A percentile compares a stretch with the other conserved stretches of the same genome.
Evolutionary conservation across 2,888 invertebrate species (phyloP).

Genomic region (Shargacucullia verbasci): DNA sequence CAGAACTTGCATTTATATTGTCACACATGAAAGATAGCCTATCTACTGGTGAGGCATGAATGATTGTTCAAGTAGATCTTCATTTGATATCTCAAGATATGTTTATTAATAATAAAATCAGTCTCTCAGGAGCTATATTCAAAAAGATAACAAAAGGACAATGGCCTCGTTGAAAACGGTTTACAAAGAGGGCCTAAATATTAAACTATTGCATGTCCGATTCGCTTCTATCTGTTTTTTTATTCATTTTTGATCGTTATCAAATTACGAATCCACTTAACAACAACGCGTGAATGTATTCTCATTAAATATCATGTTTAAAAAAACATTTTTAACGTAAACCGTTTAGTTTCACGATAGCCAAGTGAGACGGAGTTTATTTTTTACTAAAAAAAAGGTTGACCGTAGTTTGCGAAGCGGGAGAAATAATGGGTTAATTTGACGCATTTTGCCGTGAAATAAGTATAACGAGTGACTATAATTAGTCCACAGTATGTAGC

Average conservation of each 20-base stretch:
- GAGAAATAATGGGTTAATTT: constrained; percentile 65
- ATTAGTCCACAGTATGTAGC: constrained; percentile 56
- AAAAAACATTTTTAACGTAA: constrained; percentile 35
- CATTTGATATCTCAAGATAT: too few species aligned
- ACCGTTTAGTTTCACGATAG: constrained; percentile 44
- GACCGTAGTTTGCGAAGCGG: constrained; percentile 36
- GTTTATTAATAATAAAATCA: too few species aligned
- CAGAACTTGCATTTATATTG: too few species aligned
- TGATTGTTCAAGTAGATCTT: too few species aligned
- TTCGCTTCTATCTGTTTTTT: too few species aligned
- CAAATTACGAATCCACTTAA: constrained; percentile 28
- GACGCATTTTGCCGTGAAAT: constrained; percentile 62
- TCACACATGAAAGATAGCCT: too few species aligned
- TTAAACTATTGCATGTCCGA: too few species aligned
- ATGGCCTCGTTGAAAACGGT: too few species aligned
- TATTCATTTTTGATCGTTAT: constrained; percentile 3
- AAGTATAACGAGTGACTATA: constrained; percentile 52
- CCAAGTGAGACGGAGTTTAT: constrained; percentile 33
- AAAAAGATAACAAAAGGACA: too few species aligned
- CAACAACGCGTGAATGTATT: constrained; percentile 37
- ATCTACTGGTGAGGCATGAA: too few species aligned
- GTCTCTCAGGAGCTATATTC: too few species aligned
- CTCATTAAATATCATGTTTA: constrained; percentile 46
- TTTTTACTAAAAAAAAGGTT: constrained; percentile 38
- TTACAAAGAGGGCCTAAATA: too few species aligned